Evolutionary conservation across 2,113 vertebrate species (phyloP).

Genomic region (Bufo gargarizans): DNA sequence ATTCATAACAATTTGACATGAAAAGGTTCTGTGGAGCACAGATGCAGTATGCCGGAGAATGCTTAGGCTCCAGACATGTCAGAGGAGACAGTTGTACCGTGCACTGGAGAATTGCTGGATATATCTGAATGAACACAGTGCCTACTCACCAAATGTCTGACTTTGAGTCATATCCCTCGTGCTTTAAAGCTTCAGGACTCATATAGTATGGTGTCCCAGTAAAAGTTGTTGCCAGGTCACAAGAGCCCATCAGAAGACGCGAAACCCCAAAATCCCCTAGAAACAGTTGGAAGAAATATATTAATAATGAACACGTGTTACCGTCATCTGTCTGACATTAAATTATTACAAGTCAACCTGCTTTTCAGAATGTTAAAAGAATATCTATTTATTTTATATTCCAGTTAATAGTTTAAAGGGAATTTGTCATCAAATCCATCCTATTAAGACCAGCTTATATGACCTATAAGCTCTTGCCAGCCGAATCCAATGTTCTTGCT

Average conservation of each 20-base stretch:
- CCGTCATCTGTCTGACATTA: background rate
- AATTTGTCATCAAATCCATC: too few species aligned
- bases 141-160: constrained; percentile 86
- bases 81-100: background rate
- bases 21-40: background rate
- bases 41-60: background rate
- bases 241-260: constrained; percentile 82
- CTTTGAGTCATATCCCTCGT: constrained; percentile 84
- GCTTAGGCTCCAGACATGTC: background rate
- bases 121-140: background rate
- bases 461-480: too few species aligned
- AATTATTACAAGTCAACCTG: too few species aligned
- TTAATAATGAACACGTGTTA: constrained; percentile 47
- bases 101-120: constrained; percentile 19
- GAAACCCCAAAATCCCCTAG: constrained; percentile 90
- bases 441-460: too few species aligned
- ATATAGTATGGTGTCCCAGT: constrained; percentile 86
- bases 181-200: constrained; percentile 85
- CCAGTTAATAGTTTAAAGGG: too few species aligned
- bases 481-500: too few species aligned
- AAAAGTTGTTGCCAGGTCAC: constrained; percentile 86
- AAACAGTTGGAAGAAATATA: constrained; percentile 60
- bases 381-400: too few species aligned
- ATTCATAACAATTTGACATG: background rate
- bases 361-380: too few species aligned